Conservation (phyloP, 2,113 vertebrate genomes). For the Himantopus leucocephalus region DNA sequence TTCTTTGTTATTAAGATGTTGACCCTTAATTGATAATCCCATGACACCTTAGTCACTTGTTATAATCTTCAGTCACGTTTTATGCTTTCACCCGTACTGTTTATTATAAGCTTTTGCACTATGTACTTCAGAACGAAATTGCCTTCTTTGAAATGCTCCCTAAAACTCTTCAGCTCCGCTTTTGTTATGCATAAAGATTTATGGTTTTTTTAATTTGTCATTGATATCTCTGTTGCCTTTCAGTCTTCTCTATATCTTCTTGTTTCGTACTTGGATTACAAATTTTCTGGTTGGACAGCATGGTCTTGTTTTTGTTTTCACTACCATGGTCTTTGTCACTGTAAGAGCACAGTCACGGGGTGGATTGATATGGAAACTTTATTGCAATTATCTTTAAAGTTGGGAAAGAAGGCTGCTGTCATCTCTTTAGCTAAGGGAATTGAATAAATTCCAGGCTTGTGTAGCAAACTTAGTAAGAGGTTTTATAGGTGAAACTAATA, state of each 20-base stretch:
- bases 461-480: neutral
- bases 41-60: neutral
- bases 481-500: neutral
- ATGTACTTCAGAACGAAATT: neutral
- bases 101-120: neutral
- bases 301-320: neutral
- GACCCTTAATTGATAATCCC: neutral
- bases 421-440: neutral
- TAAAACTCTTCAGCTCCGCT: neutral
- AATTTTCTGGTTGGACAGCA: neutral
- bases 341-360: neutral
- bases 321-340: fast-evolving
- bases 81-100: neutral
- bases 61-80: neutral
- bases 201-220: neutral
- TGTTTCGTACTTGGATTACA: neutral
- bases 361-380: neutral
- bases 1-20: neutral
- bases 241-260: neutral
- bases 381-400: neutral
- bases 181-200: neutral
- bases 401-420: neutral
- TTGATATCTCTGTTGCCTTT: neutral
- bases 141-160: neutral
- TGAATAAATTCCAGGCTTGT: neutral